phyloP scores from a whole-genome alignment of 2,797 vertebrate species.

The Clarias pachynema region DNA sequence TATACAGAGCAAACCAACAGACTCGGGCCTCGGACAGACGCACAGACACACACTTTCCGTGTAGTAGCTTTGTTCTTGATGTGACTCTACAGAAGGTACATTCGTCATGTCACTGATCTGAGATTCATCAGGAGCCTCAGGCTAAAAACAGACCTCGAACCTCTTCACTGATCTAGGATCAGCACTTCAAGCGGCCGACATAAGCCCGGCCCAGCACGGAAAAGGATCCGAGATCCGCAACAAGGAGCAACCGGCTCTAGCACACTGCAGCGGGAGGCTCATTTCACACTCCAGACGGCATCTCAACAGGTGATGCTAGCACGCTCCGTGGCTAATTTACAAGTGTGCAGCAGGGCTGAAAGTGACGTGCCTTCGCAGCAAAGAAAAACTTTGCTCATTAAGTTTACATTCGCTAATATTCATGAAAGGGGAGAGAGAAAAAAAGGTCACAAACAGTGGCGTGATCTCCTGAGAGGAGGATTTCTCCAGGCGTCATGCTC shows the following conservation, averaged over 20 bases:
- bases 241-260: constrained; percentile 35
- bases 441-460: constrained; percentile 48
- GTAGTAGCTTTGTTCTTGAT: constrained; percentile 33
- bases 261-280: constrained; percentile 54
- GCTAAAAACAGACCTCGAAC: constrained; percentile 2
- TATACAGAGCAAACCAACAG: constrained; percentile 33
- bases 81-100: constrained; percentile 43
- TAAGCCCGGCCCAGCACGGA: constrained; percentile 11
- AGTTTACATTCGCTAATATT: constrained; percentile 49
- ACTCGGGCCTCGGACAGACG: neutral
- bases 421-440: neutral
- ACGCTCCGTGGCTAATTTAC: constrained; percentile 61
- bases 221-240: constrained; percentile 48
- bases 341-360: constrained; percentile 63
- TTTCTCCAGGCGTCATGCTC: constrained; percentile 52
- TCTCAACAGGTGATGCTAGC: constrained; percentile 61
- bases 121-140: constrained; percentile 44
- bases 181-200: constrained; percentile 4
- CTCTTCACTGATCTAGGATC: constrained; percentile 36
- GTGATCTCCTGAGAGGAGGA: constrained; percentile 44
- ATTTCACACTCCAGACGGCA: constrained; percentile 64
- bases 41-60: neutral
- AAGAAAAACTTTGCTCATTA: constrained; percentile 61
- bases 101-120: constrained; percentile 50
- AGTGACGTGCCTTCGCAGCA: constrained; percentile 52